Evolutionary conservation across 2,888 invertebrate species (phyloP).

Genomic region (Microplitis deprimator): DNA sequence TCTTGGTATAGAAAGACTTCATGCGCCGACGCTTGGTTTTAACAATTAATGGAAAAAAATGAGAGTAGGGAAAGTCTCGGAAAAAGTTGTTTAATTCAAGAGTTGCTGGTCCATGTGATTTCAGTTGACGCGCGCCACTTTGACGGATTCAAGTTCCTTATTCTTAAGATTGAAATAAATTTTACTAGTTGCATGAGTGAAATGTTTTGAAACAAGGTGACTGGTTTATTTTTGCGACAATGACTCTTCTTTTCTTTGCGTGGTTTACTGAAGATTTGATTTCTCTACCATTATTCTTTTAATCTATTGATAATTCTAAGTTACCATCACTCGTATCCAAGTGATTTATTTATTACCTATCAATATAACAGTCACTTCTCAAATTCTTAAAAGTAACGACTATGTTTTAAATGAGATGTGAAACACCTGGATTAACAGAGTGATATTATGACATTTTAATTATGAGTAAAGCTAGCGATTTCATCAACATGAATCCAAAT

Average conservation of each 20-base stretch:
- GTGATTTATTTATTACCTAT: background rate
- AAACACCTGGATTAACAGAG: background rate
- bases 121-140: conserved; percentile 41
- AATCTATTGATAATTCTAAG: no score
- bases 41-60: conserved; percentile 11
- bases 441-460: background rate
- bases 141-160: conserved; percentile 24
- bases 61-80: conserved; percentile 44
- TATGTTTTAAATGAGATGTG: background rate
- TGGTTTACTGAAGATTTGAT: no score
- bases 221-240: no score
- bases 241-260: no score
- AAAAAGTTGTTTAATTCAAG: conserved; percentile 38
- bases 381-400: background rate
- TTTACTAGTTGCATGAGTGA: no score
- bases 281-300: no score
- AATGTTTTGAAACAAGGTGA: no score
- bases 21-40: conserved; percentile 41
- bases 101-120: conserved; percentile 24
- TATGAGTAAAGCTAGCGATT: background rate
- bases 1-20: conserved; percentile 19
- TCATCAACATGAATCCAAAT: background rate
- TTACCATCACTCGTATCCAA: background rate
- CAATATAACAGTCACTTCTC: background rate
- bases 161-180: background rate